Evolutionary conservation across 2,113 vertebrate species (phyloP).

Genomic region (Seriola dumerili): DNA sequence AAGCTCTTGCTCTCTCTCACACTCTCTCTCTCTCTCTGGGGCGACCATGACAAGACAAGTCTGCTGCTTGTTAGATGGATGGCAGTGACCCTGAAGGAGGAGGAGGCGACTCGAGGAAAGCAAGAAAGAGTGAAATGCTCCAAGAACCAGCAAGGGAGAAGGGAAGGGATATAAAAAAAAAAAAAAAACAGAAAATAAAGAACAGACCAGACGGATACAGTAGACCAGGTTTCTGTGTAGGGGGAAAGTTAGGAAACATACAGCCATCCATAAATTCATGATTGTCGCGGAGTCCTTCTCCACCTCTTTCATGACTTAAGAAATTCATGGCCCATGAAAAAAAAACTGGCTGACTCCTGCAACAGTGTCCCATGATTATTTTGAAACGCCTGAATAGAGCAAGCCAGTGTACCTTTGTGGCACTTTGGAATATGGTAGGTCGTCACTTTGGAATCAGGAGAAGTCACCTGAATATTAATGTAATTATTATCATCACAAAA

Average conservation of each 20-base stretch:
- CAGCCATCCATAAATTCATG: neutral
- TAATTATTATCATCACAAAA: neutral
- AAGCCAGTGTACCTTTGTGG: too few relatives aligned
- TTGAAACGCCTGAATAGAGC: neutral
- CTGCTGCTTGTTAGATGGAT: slow-evolving; percentile 47
- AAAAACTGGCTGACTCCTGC: neutral
- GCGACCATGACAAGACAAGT: slow-evolving; percentile 31
- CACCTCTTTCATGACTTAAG: neutral
- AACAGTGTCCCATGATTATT: neutral
- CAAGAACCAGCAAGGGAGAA: neutral
- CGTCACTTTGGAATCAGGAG: neutral
- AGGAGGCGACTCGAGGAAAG: slow-evolving; percentile 3
- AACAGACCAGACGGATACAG: neutral
- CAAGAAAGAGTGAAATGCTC: neutral
- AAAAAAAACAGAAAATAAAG: neutral
- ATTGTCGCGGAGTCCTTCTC: neutral
- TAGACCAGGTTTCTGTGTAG: neutral
- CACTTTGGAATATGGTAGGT: neutral
- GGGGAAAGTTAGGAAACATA: neutral
- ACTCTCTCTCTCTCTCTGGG: slow-evolving; percentile 15
- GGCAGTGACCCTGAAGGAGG: slow-evolving; percentile 34
- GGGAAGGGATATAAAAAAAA: neutral
- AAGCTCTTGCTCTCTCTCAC: neutral
- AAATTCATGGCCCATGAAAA: neutral
- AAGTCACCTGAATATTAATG: neutral